Evolutionary conservation across 2,888 invertebrate species (phyloP), one percentile per base, ranked within the genome.

Genomic region (Tolmerus cingulatus): DNA sequence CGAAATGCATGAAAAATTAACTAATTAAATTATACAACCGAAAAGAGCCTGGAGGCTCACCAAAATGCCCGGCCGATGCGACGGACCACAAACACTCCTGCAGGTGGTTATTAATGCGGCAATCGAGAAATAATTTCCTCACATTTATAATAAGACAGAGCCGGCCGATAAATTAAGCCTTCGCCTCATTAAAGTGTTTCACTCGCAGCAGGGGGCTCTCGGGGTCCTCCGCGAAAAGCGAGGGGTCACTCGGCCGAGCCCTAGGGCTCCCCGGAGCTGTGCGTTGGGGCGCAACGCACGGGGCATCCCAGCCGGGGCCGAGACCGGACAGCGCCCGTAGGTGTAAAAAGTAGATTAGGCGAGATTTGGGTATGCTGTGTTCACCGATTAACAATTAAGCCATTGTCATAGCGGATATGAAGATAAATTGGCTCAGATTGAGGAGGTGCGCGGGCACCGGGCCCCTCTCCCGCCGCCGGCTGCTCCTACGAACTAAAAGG

Each of bases 121-220:
- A 87, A 87, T 87, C 82, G 81, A 87, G 87, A 87, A 87, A 87
- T 87, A 87, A 87, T 87, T 87, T 87, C 87, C 87, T 84, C 87
- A 87, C 87, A 87, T 87, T 87, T 87, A 87, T 87, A 87, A 87
- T 87, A 87, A 84, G 76, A 84, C 82, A 55, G 77, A 23, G 12
- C 78, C 74, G 79, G 74, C 87, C 87, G 87, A 87, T 87, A 87
- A 87, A 87, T 87, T 87, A 87, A 87, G 81, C 87, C 81, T 74
- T 87, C 77, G 87, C 84, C 84, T 87, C 84, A 87, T 87, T 87
- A 87, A 87, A 87, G 87, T 87, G 87, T 87, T 87, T 87, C 57
- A 55, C 37, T 76, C n/a, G 43, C 87, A 40, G 82, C 87, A 84
- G 82, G 87, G 27, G 76, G 82, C 43, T 55, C 27, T 51, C 78